Evolutionary conservation across 2,888 invertebrate genomes (phyloP).

Genomic region (Tineola bisselliella): DNA sequence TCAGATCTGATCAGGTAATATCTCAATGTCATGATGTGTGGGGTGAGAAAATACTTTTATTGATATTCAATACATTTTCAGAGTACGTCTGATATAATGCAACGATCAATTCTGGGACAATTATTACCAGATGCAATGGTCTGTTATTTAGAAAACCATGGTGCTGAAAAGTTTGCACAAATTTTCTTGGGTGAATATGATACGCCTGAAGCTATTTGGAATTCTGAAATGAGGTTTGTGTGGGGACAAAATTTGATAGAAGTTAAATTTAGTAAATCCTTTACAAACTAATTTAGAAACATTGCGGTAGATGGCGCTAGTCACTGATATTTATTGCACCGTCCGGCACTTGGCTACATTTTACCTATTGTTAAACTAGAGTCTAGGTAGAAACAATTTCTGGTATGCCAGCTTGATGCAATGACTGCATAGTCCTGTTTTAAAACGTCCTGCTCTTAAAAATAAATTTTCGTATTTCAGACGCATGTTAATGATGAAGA

Average conservation of each 20-base stretch:
- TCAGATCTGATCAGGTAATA: conserved; percentile 88
- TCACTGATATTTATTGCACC: no score
- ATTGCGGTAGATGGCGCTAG: no score
- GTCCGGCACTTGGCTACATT: no score
- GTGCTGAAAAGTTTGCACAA: conserved; percentile 97
- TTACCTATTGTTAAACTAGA: no score
- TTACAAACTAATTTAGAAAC: no score
- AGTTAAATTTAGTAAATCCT: no score
- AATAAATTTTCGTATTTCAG: conserved; percentile 34
- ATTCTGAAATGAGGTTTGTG: conserved; percentile 91
- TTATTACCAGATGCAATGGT: conserved; percentile 99
- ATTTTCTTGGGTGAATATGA: conserved; percentile 98
- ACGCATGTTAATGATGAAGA: conserved; percentile 94
- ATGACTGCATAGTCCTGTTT: no score
- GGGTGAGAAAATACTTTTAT: no score
- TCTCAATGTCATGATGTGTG: no score
- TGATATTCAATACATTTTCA: conserved; percentile 21
- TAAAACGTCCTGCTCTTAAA: neutral
- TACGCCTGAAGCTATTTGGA: conserved; percentile 99
- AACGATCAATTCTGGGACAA: conserved; percentile 91
- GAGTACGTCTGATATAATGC: conserved; percentile 83
- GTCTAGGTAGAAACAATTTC: no score
- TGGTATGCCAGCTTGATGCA: no score
- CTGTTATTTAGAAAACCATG: conserved; percentile 97
- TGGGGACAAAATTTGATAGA: no score